phyloP scores from a whole-genome alignment of 2,797 vertebrate genomes.

The Danio choprae region DNA sequence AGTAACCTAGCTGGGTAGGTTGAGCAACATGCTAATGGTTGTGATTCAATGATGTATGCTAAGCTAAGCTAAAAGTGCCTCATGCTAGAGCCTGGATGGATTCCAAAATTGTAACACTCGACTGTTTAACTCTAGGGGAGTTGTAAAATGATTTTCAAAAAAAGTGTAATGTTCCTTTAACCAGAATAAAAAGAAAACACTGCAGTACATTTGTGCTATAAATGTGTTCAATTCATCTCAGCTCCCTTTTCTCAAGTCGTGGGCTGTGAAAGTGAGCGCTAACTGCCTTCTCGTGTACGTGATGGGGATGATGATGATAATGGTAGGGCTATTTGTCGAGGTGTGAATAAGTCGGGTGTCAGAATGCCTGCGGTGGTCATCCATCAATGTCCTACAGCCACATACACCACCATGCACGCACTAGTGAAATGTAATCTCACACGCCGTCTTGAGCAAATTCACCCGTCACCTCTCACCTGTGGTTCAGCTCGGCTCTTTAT shows the following conservation, averaged over 20 bases:
- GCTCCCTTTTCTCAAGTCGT: constrained; percentile 14
- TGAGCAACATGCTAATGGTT: too few species aligned
- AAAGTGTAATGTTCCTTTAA: too few species aligned
- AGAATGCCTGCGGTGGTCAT: constrained; percentile 58
- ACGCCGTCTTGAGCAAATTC: constrained; percentile 30
- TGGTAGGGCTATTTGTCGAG: constrained; percentile 60
- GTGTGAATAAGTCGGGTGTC: constrained; percentile 46
- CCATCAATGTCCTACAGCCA: constrained; percentile 54
- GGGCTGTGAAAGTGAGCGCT: constrained; percentile 22
- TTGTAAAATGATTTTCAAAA: too few species aligned
- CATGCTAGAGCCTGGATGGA: too few species aligned
- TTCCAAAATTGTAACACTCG: too few species aligned
- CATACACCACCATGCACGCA: constrained; percentile 29
- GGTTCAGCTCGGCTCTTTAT: background rate
- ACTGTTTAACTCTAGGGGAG: too few species aligned
- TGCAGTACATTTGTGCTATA: background rate
- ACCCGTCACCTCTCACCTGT: constrained; percentile 35
- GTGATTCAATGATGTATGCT: too few species aligned
- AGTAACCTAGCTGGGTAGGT: too few species aligned
- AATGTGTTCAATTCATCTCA: constrained; percentile 18
- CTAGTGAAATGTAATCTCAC: constrained; percentile 42
- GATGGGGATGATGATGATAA: constrained; percentile 42
- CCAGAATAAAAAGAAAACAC: background rate
- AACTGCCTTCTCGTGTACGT: constrained; percentile 41
- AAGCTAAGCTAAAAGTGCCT: too few species aligned